Percentiles rank a stretch among this genome's conserved stretches.
phyloP scores from a whole-genome alignment of 1,140 invertebrate genomes.

The Caenorhabditis latens region DNA sequence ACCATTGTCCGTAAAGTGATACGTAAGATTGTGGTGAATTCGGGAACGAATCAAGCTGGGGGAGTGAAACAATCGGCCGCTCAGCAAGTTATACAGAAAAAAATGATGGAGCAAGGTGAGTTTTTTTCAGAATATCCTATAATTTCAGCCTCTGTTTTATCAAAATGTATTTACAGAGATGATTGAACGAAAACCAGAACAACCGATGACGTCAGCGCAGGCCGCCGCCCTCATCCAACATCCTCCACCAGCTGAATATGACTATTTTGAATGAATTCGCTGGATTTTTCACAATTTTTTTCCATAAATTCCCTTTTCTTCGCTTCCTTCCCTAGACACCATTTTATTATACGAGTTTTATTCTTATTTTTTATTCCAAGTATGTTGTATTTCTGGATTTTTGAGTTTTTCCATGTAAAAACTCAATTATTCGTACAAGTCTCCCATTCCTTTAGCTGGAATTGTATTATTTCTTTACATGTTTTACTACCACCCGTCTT shows the following conservation, averaged over 20 bases:
- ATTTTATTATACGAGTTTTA: too few relatives aligned
- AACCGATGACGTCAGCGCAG: conserved; percentile 26
- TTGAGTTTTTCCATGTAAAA: neutral
- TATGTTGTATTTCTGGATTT: neutral
- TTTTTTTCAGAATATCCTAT: too few relatives aligned
- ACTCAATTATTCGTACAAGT: too few relatives aligned
- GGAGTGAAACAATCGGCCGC: neutral
- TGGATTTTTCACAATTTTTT: neutral
- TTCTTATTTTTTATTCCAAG: neutral
- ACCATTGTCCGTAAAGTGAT: conserved; percentile 23
- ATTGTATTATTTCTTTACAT: too few relatives aligned
- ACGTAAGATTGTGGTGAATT: conserved; percentile 30
- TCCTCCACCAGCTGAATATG: neutral
- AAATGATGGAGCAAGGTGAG: conserved; percentile 43
- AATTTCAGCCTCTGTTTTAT: too few relatives aligned
- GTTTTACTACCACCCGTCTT: too few relatives aligned
- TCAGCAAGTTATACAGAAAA: conserved; percentile 45
- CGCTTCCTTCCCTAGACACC: too few relatives aligned
- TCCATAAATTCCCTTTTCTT: too few relatives aligned
- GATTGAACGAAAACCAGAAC: neutral
- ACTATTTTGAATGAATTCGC: neutral
- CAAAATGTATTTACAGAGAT: too few relatives aligned
- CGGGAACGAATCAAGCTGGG: too few relatives aligned
- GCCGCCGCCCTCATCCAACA: conserved; percentile 22
- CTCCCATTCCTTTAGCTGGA: too few relatives aligned